Conservation (phyloP, 2,888 invertebrate species). For the Drosophila colorata region DNA sequence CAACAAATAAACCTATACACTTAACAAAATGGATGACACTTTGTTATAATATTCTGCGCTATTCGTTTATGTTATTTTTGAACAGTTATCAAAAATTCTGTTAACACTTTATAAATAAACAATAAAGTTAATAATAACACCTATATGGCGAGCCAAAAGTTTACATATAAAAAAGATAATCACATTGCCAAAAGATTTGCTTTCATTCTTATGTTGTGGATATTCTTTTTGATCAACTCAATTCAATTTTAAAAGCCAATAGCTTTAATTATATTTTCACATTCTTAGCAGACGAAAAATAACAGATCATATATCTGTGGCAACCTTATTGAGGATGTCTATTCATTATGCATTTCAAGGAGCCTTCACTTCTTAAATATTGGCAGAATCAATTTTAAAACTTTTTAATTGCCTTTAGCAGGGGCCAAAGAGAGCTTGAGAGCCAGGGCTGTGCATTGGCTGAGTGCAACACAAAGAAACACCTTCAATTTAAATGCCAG, state of each 20-base stretch:
- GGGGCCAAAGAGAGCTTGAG: neutral
- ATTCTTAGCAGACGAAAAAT: neutral
- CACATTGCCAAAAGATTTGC: too few species aligned
- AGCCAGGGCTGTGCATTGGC: conserved; percentile 9
- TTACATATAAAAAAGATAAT: too few species aligned
- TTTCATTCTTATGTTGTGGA: too few species aligned
- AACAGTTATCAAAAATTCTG: conserved; percentile 1
- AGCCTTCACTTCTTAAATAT: conserved; percentile 28
- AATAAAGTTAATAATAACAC: too few species aligned
- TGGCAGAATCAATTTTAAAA: conserved; percentile 58
- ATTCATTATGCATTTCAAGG: conserved; percentile 27
- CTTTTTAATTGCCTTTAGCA: conserved; percentile 59
- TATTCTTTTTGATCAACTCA: neutral
- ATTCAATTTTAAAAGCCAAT: neutral
- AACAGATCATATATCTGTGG: neutral
- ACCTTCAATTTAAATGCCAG: conserved; percentile 65
- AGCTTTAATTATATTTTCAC: neutral
- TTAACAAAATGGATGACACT: conserved; percentile 12
- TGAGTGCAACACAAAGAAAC: conserved; percentile 45
- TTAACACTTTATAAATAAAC: too few species aligned
- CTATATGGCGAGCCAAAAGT: too few species aligned
- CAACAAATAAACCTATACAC: conserved; percentile 3
- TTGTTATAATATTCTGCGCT: conserved; percentile 31
- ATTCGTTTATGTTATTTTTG: conserved; percentile 35
- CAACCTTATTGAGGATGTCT: neutral